Evolutionary conservation across 1,140 invertebrate genomes (phyloP).

Genomic region (Trichoplusia ni): DNA sequence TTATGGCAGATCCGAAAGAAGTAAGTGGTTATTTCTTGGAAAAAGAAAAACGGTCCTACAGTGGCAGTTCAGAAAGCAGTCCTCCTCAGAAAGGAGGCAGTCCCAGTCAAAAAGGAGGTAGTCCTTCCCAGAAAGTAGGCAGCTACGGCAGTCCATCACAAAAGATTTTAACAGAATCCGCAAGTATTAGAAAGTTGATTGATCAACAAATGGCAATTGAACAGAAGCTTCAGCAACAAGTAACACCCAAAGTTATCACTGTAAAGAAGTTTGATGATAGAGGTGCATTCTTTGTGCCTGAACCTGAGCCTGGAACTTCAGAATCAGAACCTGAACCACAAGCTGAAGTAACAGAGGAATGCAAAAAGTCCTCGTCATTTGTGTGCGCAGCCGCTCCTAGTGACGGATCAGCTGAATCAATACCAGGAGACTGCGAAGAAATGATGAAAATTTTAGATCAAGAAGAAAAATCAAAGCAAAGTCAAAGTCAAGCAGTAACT

Average conservation of each 20-base stretch:
- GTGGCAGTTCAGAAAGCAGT: slow-evolving; percentile 79
- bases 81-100: slow-evolving; percentile 78
- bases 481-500: slow-evolving; percentile 42
- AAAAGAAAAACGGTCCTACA: slow-evolving; percentile 78
- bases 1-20: slow-evolving; percentile 83
- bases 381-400: slow-evolving; percentile 81
- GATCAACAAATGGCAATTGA: slow-evolving; percentile 79
- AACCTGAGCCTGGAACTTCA: slow-evolving; percentile 59
- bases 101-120: slow-evolving; percentile 73
- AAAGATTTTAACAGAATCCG: slow-evolving; percentile 73
- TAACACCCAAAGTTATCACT: slow-evolving; percentile 72
- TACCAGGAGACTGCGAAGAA: slow-evolving; percentile 77
- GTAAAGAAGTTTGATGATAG: slow-evolving; percentile 78
- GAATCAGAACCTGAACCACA: slow-evolving; percentile 47
- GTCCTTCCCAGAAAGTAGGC: slow-evolving; percentile 78
- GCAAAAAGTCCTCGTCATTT: slow-evolving; percentile 73
- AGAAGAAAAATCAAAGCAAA: slow-evolving; percentile 66
- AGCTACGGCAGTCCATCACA: slow-evolving; percentile 82
- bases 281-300: slow-evolving; percentile 78
- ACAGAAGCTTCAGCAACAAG: slow-evolving; percentile 68
- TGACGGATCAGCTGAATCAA: slow-evolving; percentile 76
- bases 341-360: slow-evolving; percentile 65
- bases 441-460: slow-evolving; percentile 79
- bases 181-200: slow-evolving; percentile 75
- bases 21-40: slow-evolving; percentile 82